phyloP scores from a whole-genome alignment of 2,888 invertebrate species.

The Eugnorisma glareosa region DNA sequence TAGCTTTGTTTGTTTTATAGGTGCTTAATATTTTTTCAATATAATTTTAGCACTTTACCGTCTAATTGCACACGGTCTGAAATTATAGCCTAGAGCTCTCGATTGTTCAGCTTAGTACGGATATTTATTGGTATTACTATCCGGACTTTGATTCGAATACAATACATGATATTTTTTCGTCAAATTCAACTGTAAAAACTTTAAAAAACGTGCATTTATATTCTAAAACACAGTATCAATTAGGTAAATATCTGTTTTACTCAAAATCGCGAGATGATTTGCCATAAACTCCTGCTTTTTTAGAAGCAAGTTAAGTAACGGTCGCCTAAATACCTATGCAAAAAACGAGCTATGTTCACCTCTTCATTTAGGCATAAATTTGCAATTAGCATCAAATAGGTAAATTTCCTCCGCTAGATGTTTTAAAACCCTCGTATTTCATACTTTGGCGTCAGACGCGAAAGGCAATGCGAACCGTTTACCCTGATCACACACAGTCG shows the following conservation, averaged over 20 bases:
- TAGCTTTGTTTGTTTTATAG: not conserved
- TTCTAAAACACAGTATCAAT: conserved; percentile 12
- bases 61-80: not conserved
- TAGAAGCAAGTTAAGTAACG: not conserved
- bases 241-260: not conserved
- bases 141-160: not conserved
- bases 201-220: not conserved
- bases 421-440: conserved; percentile 43
- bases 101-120: not conserved
- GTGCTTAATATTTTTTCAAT: not conserved
- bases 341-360: not conserved
- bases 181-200: not conserved
- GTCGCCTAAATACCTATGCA: not conserved
- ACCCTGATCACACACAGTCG: conserved; percentile 63
- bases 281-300: not conserved
- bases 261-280: not conserved
- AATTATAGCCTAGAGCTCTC: not conserved
- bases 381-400: not conserved
- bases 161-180: not conserved
- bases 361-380: not conserved
- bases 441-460: conserved; percentile 31
- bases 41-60: not conserved
- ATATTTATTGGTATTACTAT: not conserved
- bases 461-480: conserved; percentile 48
- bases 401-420: not conserved